phyloP scores from a whole-genome alignment of 2,888 invertebrate genomes.

The Pherbina coryleti region DNA sequence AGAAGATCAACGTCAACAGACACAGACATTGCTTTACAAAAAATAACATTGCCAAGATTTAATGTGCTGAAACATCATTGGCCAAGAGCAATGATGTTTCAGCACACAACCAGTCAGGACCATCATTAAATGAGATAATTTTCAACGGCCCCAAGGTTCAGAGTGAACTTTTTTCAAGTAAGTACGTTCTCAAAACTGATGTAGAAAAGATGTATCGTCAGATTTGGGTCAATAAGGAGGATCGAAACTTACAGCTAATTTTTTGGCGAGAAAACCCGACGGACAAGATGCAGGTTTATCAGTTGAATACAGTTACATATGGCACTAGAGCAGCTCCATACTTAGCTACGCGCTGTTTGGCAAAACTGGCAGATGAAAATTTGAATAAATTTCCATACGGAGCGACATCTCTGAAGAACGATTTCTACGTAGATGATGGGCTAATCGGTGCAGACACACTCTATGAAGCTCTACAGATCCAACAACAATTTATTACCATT shows the following conservation, averaged over 20 bases:
- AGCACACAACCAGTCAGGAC: background rate
- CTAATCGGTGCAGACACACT: no score
- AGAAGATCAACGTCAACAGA: no score
- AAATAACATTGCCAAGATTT: no score
- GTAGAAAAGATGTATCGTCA: background rate
- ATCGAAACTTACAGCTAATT: background rate
- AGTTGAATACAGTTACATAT: background rate
- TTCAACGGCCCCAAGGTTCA: background rate
- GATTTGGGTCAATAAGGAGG: background rate
- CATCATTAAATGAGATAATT: background rate
- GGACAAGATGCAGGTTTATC: background rate
- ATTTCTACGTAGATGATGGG: no score
- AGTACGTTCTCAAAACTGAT: background rate
- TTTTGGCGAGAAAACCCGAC: constrained; percentile 1
- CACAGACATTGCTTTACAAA: no score
- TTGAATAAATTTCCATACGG: no score
- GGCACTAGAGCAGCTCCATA: constrained; percentile 7
- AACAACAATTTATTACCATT: no score
- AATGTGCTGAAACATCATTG: no score
- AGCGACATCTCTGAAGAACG: no score
- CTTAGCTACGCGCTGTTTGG: constrained; percentile 21
- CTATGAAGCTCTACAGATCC: no score
- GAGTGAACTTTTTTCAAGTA: background rate
- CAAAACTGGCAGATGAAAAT: background rate
- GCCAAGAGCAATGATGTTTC: no score